Evolutionary conservation across 2,797 vertebrate species (phyloP).

Genomic region (Cyprinodon diabolis): DNA sequence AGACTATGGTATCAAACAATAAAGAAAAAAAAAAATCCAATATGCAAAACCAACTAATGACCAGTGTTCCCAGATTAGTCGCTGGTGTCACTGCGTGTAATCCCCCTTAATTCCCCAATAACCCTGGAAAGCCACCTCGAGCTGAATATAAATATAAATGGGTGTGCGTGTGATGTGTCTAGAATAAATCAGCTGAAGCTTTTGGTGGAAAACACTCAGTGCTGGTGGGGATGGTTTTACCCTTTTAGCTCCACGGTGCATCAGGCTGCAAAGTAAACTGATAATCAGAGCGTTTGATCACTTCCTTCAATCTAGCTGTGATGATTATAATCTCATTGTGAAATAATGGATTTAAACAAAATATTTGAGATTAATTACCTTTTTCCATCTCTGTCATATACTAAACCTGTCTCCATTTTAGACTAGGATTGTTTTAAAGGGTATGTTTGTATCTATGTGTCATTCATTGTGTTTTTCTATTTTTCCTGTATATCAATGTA

Average conservation of each 20-base stretch:
- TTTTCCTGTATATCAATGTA: neutral
- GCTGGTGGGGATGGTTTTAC: conserved; percentile 30
- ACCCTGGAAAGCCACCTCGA: conserved; percentile 47
- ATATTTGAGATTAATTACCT: neutral
- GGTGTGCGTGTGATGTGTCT: conserved; percentile 19
- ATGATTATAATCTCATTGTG: neutral
- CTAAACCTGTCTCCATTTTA: neutral
- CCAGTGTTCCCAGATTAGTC: conserved; percentile 40
- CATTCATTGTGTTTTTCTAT: too few relatives aligned
- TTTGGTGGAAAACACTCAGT: conserved; percentile 22
- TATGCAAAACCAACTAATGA: conserved; percentile 42
- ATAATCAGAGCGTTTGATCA: conserved; percentile 20
- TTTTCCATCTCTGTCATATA: neutral
- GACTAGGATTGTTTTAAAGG: neutral
- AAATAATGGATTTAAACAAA: conserved; percentile 1
- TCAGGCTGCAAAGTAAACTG: conserved; percentile 40
- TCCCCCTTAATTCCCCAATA: conserved; percentile 42
- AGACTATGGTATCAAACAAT: conserved; percentile 1
- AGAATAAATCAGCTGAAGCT: conserved; percentile 38
- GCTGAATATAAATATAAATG: conserved; percentile 14
- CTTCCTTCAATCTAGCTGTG: conserved; percentile 22
- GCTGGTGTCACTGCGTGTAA: conserved; percentile 56
- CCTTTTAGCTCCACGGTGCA: conserved; percentile 22
- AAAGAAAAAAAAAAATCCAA: conserved; percentile 17
- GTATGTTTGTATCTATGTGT: neutral